phyloP scores from a whole-genome alignment of 1,140 invertebrate species.

The Paracyclopina nana region DNA sequence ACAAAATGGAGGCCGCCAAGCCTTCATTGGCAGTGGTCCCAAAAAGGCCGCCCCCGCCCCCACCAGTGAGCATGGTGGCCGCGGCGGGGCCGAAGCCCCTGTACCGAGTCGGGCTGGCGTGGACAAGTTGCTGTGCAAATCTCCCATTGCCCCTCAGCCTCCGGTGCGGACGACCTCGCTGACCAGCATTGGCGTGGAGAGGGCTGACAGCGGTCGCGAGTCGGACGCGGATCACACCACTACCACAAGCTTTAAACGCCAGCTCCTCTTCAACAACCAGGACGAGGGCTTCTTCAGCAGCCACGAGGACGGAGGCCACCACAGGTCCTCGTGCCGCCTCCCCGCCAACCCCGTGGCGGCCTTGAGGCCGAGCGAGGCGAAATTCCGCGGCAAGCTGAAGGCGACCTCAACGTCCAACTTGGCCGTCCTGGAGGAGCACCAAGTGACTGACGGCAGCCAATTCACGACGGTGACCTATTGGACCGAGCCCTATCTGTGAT shows the following conservation, averaged over 20 bases:
- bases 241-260: neutral
- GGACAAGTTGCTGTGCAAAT: neutral
- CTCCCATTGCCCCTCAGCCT: neutral
- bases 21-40: neutral
- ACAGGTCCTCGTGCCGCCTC: neutral
- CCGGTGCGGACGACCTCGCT: neutral
- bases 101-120: neutral
- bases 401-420: neutral
- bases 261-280: neutral
- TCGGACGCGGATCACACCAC: neutral
- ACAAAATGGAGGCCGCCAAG: slow-evolving; percentile 1
- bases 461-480: neutral
- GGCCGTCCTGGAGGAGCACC: neutral
- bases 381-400: neutral
- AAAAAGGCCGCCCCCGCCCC: neutral
- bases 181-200: neutral
- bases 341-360: no score
- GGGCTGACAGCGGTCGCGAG: neutral
- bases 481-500: neutral
- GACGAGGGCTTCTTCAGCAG: neutral
- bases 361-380: neutral
- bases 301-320: neutral
- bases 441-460: neutral
- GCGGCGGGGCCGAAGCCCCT: neutral
- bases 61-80: neutral